phyloP scores from a whole-genome alignment of 37 sponge, comb jelly and placozoan genomes.

The Bolinopsis microptera region DNA sequence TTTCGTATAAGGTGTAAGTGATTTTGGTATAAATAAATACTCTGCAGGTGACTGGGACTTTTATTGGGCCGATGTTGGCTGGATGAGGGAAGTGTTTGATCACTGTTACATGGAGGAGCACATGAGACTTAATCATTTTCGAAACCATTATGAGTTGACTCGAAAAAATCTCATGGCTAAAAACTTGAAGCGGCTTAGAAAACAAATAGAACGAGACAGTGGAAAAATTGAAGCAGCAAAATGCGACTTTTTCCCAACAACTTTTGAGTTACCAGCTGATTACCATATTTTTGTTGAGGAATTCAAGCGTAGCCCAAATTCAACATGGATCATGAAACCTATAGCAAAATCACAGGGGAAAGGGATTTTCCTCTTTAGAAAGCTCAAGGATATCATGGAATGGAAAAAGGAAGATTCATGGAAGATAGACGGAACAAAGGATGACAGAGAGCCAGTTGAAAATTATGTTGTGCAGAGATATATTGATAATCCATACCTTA shows the following conservation, averaged over 20 bases:
- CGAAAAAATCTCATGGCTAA: conserved; percentile 96
- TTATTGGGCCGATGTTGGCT: conserved; percentile 95
- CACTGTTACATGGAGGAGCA: conserved; percentile 95
- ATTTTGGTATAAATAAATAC: too few relatives aligned
- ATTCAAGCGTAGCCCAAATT: conserved; percentile 90
- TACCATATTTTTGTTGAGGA: conserved; percentile 99
- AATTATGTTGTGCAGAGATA: conserved; percentile 97
- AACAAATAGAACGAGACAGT: conserved; percentile 73
- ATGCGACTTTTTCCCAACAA: conserved; percentile 96
- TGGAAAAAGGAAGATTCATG: conserved; percentile 92
- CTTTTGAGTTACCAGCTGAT: conserved; percentile 96
- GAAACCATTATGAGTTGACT: conserved; percentile 98
- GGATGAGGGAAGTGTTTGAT: conserved; percentile 98
- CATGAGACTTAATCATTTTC: conserved; percentile 90
- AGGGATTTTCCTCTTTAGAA: conserved; percentile 97
- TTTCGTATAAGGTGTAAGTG: too few relatives aligned
- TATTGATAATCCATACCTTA: conserved; percentile 93
- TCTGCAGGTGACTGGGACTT: conserved; percentile 92
- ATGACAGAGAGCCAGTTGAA: conserved; percentile 88
- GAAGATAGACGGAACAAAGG: conserved; percentile 74
- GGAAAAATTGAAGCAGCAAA: conserved; percentile 72
- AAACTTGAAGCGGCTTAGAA: conserved; percentile 88
- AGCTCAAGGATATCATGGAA: conserved; percentile 97
- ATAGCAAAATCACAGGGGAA: conserved; percentile 95
- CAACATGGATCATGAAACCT: conserved; percentile 99